phyloP scores from a whole-genome alignment of 2,797 vertebrate genomes.

The Pterois miles region DNA sequence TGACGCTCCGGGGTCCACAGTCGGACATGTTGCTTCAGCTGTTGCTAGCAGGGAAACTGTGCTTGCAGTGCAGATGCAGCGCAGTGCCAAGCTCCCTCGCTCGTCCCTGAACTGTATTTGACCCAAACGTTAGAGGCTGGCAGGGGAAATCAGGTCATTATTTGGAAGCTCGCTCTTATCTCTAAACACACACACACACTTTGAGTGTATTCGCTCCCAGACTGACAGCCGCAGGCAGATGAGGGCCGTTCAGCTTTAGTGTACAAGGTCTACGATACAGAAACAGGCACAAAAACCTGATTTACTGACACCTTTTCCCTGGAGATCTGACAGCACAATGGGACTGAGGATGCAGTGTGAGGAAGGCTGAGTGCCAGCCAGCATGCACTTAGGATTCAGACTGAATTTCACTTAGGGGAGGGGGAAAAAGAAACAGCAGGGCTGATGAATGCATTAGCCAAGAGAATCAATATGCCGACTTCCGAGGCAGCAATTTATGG shows the following conservation, averaged over 20 bases:
- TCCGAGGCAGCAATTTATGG: constrained; percentile 18
- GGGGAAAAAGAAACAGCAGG: constrained; percentile 21
- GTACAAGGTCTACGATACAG: neutral
- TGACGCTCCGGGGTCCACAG: constrained; percentile 12
- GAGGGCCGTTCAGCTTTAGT: neutral
- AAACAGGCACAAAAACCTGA: constrained; percentile 17
- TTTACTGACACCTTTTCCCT: constrained; percentile 30
- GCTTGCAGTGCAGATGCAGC: neutral
- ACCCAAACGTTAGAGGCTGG: constrained; percentile 15
- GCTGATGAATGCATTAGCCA: constrained; percentile 47
- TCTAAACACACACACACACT: neutral
- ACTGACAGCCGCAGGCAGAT: neutral
- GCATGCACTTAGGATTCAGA: constrained; percentile 52
- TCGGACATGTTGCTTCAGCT: constrained; percentile 56
- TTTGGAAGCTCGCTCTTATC: constrained; percentile 4
- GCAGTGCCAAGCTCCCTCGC: neutral
- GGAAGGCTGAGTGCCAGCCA: constrained; percentile 22
- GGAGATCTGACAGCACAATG: constrained; percentile 34
- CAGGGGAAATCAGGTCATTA: neutral
- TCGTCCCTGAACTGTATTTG: constrained; percentile 39
- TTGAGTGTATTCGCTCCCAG: neutral
- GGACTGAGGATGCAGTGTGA: constrained; percentile 14
- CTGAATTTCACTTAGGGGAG: constrained; percentile 51
- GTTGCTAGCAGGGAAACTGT: constrained; percentile 4
- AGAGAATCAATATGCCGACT: constrained; percentile 59